Percentiles rank a stretch among this genome's conserved stretches.
Evolutionary conservation across 2,888 invertebrate species (phyloP).

Genomic region (Adelognathus sp.): DNA sequence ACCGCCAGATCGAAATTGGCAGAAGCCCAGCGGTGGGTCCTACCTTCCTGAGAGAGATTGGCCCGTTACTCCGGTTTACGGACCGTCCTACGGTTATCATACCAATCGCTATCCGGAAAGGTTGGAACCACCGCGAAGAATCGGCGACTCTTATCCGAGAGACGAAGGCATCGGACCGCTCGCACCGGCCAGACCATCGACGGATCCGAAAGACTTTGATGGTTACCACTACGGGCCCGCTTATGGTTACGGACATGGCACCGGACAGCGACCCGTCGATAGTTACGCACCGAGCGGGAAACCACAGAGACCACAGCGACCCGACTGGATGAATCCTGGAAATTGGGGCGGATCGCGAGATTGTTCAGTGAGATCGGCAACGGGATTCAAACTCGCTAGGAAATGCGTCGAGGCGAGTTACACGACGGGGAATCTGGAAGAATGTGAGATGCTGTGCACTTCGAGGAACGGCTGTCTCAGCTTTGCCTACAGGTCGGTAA

Average conservation of each 20-base stretch:
- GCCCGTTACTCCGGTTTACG: constrained; percentile 13
- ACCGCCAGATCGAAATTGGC: constrained; percentile 3
- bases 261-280: constrained; percentile 26
- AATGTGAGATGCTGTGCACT: constrained; percentile 90
- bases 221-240: constrained; percentile 84
- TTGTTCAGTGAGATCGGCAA: constrained; percentile 88
- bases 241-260: constrained; percentile 68
- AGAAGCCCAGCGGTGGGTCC: neutral
- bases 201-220: constrained; percentile 74
- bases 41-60: neutral
- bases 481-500: constrained; percentile 87
- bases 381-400: constrained; percentile 89
- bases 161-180: neutral
- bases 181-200: constrained; percentile 5
- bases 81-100: constrained; percentile 34
- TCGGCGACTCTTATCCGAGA: neutral
- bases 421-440: constrained; percentile 86
- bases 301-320: neutral
- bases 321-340: neutral
- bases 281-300: constrained; percentile 51
- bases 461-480: constrained; percentile 88
- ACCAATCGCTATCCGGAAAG: neutral
- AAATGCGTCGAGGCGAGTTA: constrained; percentile 86
- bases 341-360: constrained; percentile 80
- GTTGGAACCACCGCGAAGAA: neutral